Evolutionary conservation across 2,113 vertebrate genomes (phyloP).

Genomic region (Nibea albiflora): DNA sequence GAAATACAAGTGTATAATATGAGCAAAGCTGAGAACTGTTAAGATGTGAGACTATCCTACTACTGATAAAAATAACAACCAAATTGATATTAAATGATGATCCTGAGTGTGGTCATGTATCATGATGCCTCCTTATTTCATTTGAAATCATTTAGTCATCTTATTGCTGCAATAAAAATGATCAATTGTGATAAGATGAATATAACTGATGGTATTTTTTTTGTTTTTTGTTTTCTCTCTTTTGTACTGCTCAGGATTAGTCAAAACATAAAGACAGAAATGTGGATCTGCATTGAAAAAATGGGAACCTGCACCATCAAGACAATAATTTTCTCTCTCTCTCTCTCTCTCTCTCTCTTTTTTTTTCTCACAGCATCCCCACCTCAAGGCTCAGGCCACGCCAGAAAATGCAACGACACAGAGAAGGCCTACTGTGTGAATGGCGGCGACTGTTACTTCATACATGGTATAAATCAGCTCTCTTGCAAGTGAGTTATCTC

Average conservation of each 20-base stretch:
- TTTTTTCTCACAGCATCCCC: conserved; percentile 85
- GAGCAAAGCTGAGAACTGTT: conserved; percentile 33
- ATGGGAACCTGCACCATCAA: conserved; percentile 28
- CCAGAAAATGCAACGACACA: conserved; percentile 96
- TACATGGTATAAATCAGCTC: conserved; percentile 96
- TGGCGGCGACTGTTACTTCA: conserved; percentile 97
- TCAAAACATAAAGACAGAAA: background rate
- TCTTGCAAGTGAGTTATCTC: conserved; percentile 97
- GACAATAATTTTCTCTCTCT: conserved; percentile 35
- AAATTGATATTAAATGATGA: conserved; percentile 22
- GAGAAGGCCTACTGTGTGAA: conserved; percentile 97
- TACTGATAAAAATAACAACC: conserved; percentile 16
- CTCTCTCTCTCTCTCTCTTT: conserved; percentile 46
- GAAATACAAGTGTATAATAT: conserved; percentile 59
- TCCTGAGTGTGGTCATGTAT: background rate
- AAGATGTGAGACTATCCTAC: background rate
- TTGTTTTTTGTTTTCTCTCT: background rate
- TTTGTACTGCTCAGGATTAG: conserved; percentile 61
- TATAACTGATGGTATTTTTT: background rate
- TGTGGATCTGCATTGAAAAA: conserved; percentile 19
- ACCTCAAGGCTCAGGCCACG: conserved; percentile 93
- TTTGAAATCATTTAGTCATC: conserved; percentile 13
- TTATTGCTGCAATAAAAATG: background rate
- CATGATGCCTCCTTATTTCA: conserved; percentile 1
- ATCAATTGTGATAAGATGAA: background rate